These are phyloP conservation scores for Cheilosia variabilis DNA, from an alignment of 2,888 invertebrate genomes.

Conservation along the genomic window DNA sequence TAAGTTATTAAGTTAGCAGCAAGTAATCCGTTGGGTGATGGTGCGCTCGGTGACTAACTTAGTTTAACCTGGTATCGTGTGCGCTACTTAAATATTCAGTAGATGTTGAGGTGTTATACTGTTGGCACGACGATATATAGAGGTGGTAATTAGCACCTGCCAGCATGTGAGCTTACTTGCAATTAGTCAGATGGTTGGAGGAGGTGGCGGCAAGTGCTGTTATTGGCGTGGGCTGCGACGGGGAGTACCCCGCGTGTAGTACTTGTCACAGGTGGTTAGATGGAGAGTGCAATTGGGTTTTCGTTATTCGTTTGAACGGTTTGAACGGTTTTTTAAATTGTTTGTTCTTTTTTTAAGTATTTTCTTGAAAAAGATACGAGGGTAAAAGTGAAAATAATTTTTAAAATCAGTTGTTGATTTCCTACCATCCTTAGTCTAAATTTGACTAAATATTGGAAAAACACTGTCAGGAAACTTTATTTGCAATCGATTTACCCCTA, in stretches of 20 bases:
- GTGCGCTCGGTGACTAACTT: slow-evolving; percentile 40
- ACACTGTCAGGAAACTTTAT: no score
- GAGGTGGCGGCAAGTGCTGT: slow-evolving; percentile 49
- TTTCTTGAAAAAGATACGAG: no score
- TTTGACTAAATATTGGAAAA: no score
- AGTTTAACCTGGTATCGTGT: background rate
- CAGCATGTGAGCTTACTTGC: slow-evolving; percentile 47
- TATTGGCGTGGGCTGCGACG: slow-evolving; percentile 1
- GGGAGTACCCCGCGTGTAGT: background rate
- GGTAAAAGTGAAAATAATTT: no score
- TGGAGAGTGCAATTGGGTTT: background rate
- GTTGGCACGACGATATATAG: slow-evolving; percentile 21
- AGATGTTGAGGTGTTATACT: slow-evolving; percentile 25
- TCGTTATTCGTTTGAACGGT: no score
- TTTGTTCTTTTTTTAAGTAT: no score
- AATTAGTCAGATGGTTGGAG: slow-evolving; percentile 61
- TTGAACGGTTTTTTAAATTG: no score
- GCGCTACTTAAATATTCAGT: slow-evolving; percentile 11
- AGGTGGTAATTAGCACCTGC: slow-evolving; percentile 62
- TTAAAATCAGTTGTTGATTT: no score
- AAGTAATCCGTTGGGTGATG: background rate
- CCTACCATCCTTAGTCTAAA: no score
- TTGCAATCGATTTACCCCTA: no score
- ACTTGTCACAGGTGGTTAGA: slow-evolving; percentile 11
- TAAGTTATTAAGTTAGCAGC: slow-evolving; percentile 67